A percentile compares a stretch with the other conserved stretches of the same genome.
These are phyloP conservation scores for Phortica variegata DNA, from an alignment of 1,140 invertebrate genomes.

Conservation along the genomic window DNA sequence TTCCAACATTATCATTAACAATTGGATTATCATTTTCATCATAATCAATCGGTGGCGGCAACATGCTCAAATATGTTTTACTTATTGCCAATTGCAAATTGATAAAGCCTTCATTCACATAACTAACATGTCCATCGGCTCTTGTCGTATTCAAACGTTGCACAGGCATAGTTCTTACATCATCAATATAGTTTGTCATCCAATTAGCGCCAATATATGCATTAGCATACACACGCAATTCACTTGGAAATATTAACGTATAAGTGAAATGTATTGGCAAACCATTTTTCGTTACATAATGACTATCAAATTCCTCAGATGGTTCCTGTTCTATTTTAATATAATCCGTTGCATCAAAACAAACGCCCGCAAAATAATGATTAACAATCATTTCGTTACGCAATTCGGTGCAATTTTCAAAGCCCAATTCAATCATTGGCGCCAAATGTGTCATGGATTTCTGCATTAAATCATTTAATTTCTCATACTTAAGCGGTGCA, in stretches of 20 bases:
- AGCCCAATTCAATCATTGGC: not conserved
- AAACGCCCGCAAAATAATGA: constrained; percentile 27
- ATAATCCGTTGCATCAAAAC: constrained; percentile 14
- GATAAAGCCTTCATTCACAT: constrained; percentile 37
- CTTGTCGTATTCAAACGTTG: constrained; percentile 7
- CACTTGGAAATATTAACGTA: constrained; percentile 28
- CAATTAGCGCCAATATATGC: constrained; percentile 21
- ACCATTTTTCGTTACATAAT: accelerated
- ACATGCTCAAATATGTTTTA: constrained; percentile 16
- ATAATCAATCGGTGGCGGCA: not conserved
- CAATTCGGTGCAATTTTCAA: constrained; percentile 2
- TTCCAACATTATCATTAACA: too few relatives aligned
- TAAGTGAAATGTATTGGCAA: constrained; percentile 19
- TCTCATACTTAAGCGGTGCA: constrained; percentile 13
- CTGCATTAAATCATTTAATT: constrained; percentile 9
- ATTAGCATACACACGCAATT: constrained; percentile 14
- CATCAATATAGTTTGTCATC: constrained; percentile 27
- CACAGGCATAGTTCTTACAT: constrained; percentile 7
- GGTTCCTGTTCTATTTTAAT: too few relatives aligned
- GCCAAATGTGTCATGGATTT: not conserved
- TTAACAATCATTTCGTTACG: not conserved
- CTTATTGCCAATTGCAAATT: constrained; percentile 24
- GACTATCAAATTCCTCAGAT: not conserved
- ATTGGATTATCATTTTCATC: constrained; percentile 16
- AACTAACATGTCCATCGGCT: constrained; percentile 21